These are phyloP conservation scores for Bombus pascuorum DNA, from an alignment of 1,140 invertebrate species.

Conservation along the genomic window DNA sequence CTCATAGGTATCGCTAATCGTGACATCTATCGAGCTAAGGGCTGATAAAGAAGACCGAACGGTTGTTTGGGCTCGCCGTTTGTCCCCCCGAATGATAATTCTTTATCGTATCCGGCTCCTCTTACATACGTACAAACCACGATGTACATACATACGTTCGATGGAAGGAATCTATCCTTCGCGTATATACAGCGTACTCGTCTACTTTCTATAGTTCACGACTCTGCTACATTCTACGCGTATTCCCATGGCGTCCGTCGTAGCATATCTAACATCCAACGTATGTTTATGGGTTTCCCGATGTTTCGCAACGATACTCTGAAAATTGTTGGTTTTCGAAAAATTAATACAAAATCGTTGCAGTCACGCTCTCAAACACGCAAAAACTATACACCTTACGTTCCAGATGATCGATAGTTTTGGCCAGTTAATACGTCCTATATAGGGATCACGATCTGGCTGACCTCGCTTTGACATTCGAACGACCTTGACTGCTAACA, in stretches of 20 bases:
- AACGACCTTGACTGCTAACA: background rate
- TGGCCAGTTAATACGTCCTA: background rate
- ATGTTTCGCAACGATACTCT: background rate
- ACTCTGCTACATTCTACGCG: background rate
- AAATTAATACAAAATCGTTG: background rate
- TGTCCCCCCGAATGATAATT: conserved; percentile 71
- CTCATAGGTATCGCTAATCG: conserved; percentile 53
- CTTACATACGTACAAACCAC: conserved; percentile 58
- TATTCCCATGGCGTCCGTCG: background rate
- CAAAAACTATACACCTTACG: background rate
- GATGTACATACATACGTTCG: no score
- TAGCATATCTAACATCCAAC: background rate
- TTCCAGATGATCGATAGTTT: background rate
- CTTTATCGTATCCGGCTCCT: conserved; percentile 80
- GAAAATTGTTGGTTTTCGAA: background rate
- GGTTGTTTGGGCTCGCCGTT: conserved; percentile 54
- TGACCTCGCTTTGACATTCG: background rate
- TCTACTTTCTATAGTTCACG: no score
- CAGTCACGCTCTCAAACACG: background rate
- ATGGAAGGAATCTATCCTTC: no score
- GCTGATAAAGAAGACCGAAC: conserved; percentile 58
- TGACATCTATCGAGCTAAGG: conserved; percentile 56
- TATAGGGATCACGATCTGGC: background rate
- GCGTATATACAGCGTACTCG: no score
- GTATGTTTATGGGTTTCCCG: background rate